Evolutionary conservation across 2,113 vertebrate species (phyloP).

Genomic region (Leucopternis melanops): DNA sequence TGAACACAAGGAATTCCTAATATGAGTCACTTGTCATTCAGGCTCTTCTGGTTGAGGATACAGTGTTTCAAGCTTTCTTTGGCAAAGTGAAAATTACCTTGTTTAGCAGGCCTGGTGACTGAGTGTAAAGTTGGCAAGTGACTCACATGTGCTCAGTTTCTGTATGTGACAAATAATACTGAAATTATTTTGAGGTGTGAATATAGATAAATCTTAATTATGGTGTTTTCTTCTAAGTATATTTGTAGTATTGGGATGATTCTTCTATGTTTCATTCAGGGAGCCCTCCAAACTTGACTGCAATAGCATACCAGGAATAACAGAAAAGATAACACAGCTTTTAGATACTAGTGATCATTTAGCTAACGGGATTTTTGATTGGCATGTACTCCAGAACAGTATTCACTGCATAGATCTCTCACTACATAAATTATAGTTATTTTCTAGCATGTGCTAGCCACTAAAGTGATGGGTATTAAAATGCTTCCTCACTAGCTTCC

Average conservation of each 20-base stretch:
- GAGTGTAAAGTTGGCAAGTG: background rate
- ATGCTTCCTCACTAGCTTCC: background rate
- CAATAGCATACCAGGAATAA: background rate
- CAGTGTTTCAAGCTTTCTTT: background rate
- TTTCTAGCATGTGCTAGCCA: background rate
- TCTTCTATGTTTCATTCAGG: background rate
- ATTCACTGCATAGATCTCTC: background rate
- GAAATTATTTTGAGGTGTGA: background rate
- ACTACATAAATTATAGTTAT: background rate
- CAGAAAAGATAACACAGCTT: background rate
- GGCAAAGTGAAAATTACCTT: background rate
- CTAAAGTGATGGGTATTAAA: background rate
- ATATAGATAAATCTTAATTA: background rate
- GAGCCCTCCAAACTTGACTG: background rate
- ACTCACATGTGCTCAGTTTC: background rate
- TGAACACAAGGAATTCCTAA: slow-evolving; percentile 62
- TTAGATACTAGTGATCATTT: background rate
- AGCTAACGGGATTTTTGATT: background rate
- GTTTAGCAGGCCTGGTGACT: background rate
- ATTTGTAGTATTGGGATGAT: background rate
- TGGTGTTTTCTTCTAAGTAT: background rate
- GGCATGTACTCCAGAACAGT: background rate
- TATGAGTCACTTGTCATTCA: slow-evolving; percentile 45
- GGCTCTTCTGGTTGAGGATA: background rate
- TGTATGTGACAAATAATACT: background rate